Evolutionary conservation across 1,140 invertebrate species (phyloP).

Genomic region (Drosophila elegans): DNA sequence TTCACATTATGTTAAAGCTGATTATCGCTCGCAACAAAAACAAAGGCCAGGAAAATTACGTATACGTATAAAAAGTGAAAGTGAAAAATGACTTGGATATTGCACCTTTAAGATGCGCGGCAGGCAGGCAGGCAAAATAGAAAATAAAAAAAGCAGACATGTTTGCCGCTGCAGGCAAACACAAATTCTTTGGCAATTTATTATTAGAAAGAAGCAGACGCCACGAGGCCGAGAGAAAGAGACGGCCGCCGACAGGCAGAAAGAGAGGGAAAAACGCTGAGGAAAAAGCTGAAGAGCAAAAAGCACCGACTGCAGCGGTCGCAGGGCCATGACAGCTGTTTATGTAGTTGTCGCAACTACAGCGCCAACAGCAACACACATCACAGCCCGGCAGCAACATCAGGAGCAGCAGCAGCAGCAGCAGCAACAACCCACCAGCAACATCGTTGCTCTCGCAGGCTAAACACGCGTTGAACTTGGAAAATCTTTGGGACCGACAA

Average conservation of each 20-base stretch:
- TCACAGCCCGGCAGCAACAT: conserved; percentile 10
- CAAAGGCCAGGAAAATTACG: conserved; percentile 16
- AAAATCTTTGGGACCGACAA: background rate
- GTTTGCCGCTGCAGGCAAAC: conserved; percentile 62
- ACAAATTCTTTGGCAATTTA: conserved; percentile 80
- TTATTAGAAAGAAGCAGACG: conserved; percentile 76
- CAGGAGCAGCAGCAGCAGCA: conserved; percentile 4
- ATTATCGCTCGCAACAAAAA: conserved; percentile 33
- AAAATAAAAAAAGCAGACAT: conserved; percentile 26
- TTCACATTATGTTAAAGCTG: conserved; percentile 45
- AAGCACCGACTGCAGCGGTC: conserved; percentile 14
- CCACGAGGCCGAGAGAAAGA: conserved; percentile 43
- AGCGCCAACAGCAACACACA: conserved; percentile 12
- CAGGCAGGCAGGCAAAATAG: background rate
- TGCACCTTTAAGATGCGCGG: conserved; percentile 22
- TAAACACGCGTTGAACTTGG: conserved; percentile 8
- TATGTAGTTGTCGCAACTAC: conserved; percentile 55
- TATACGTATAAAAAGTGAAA: conserved; percentile 43
- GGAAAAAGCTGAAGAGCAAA: conserved; percentile 4
- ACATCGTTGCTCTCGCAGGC: conserved; percentile 6
- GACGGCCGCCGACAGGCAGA: background rate
- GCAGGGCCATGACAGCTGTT: conserved; percentile 49
- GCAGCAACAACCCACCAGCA: background rate
- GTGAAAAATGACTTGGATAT: conserved; percentile 37
- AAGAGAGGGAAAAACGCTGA: conserved; percentile 11